Conservation (phyloP, 2,113 vertebrate genomes). For the Tychaedon coryphoeus region DNA sequence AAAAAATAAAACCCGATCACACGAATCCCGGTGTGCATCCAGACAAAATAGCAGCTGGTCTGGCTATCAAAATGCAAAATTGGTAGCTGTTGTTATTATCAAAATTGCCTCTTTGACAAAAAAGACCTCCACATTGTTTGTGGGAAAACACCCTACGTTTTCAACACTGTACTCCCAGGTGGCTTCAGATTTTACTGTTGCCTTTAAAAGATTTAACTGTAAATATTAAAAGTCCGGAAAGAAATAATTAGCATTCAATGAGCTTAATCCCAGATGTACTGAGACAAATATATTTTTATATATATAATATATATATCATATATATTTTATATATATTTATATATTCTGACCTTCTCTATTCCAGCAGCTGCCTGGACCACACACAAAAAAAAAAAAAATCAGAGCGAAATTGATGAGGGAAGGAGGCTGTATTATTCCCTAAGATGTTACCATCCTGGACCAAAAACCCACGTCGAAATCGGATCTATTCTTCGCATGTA, state of each 20-base stretch:
- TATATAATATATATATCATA: conserved; percentile 47
- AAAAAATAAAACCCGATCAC: conserved; percentile 32
- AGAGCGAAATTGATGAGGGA: not conserved
- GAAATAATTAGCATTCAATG: conserved; percentile 43
- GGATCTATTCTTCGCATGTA: conserved; percentile 47
- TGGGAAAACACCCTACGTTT: conserved; percentile 50
- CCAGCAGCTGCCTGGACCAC: conserved; percentile 54
- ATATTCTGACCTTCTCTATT: conserved; percentile 53
- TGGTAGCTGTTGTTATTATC: conserved; percentile 49
- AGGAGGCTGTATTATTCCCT: conserved; percentile 34
- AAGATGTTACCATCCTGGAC: conserved; percentile 44
- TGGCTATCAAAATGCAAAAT: conserved; percentile 59
- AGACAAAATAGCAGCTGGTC: conserved; percentile 39
- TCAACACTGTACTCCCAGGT: conserved; percentile 49
- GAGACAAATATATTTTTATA: conserved; percentile 51
- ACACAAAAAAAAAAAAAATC: not conserved
- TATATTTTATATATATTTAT: conserved; percentile 53
- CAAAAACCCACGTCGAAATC: conserved; percentile 9
- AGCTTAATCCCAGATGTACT: conserved; percentile 30
- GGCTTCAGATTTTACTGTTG: conserved; percentile 26
- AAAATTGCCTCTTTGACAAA: conserved; percentile 54
- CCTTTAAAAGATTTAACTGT: conserved; percentile 51
- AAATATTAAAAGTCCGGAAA: conserved; percentile 63
- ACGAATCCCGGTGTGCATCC: not conserved
- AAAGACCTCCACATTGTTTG: conserved; percentile 47